Conservation (phyloP, 2,113 vertebrate genomes). For the Falcunculus frontatus region DNA sequence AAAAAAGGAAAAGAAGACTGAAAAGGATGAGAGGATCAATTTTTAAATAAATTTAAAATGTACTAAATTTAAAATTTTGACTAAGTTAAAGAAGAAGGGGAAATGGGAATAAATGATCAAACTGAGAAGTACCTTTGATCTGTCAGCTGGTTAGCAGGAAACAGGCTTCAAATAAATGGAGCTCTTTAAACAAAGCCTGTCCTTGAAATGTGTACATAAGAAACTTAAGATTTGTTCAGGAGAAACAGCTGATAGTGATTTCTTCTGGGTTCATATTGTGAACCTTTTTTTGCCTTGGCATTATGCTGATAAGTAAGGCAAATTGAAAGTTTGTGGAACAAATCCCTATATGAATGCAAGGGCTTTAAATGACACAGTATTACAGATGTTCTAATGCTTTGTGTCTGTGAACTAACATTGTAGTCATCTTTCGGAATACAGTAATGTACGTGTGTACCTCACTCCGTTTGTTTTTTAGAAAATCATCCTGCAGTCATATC, state of each 20-base stretch:
- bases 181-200: constrained; percentile 45
- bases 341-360: background rate
- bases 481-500: background rate
- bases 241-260: constrained; percentile 51
- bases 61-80: background rate
- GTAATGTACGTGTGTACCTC: background rate
- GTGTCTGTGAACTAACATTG: background rate
- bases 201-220: constrained; percentile 42
- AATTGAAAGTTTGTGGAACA: background rate
- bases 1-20: background rate
- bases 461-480: background rate
- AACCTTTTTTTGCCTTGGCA: background rate
- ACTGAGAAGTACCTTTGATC: constrained; percentile 44
- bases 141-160: constrained; percentile 54
- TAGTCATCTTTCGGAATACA: background rate
- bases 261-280: background rate
- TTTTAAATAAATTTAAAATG: background rate
- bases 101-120: background rate
- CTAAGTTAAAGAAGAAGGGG: background rate
- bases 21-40: background rate
- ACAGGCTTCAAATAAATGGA: constrained; percentile 17
- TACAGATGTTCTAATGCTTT: background rate
- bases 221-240: constrained; percentile 45
- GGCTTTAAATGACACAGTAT: background rate
- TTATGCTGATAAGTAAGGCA: background rate